A percentile compares a stretch with the other conserved stretches of the same genome.
These are phyloP conservation scores for Himalopsyche kuldschensis DNA, from an alignment of 2,888 invertebrate genomes.

Conservation along the genomic window DNA sequence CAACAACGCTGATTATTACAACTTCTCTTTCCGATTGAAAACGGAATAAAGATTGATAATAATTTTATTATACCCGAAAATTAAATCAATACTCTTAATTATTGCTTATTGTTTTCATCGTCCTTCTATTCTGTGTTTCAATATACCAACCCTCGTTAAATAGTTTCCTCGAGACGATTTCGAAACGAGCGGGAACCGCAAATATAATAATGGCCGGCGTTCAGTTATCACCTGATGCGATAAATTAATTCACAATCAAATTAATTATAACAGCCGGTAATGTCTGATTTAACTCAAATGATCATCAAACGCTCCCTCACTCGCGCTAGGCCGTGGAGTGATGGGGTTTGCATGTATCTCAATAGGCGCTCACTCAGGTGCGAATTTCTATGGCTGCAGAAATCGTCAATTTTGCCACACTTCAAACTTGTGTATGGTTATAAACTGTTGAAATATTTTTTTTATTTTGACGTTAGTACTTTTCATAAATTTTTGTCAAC, in stretches of 20 bases:
- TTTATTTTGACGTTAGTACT: too few relatives aligned
- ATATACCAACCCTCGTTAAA: too few relatives aligned
- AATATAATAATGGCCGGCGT: neutral
- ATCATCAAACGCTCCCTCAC: constrained; percentile 2
- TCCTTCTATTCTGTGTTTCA: too few relatives aligned
- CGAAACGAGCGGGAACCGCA: neutral
- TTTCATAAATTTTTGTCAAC: too few relatives aligned
- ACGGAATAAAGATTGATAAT: too few relatives aligned
- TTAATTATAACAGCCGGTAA: constrained; percentile 19
- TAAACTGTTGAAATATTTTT: too few relatives aligned
- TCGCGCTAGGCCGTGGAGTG: neutral
- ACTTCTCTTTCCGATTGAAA: too few relatives aligned
- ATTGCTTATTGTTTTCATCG: too few relatives aligned
- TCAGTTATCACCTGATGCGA: constrained; percentile 13
- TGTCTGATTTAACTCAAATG: constrained; percentile 22
- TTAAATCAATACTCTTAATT: too few relatives aligned
- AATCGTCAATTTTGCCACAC: neutral
- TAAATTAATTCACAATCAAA: constrained; percentile 25
- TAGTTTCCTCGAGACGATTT: neutral
- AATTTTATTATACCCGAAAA: too few relatives aligned
- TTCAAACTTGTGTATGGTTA: too few relatives aligned
- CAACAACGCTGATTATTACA: too few relatives aligned
- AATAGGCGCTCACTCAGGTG: neutral
- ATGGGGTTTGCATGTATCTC: neutral
- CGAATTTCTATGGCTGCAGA: neutral